phyloP scores from a whole-genome alignment of 2,888 invertebrate genomes.

The Willowsia nigromaculata region DNA sequence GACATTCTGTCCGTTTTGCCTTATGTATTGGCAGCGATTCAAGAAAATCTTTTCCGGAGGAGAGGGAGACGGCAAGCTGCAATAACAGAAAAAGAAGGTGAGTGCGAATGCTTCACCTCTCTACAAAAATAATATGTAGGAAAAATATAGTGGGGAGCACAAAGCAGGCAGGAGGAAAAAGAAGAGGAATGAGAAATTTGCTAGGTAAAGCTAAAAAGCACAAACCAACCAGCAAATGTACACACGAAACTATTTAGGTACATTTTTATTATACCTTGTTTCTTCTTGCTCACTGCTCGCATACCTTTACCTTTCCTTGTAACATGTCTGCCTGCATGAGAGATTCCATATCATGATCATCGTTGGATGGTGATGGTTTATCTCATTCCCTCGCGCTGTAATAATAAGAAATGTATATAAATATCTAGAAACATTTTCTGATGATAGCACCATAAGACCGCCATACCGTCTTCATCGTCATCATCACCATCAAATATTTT shows the following conservation, averaged over 20 bases:
- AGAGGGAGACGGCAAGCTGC: conserved; percentile 39
- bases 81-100: conserved; percentile 43
- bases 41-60: conserved; percentile 68
- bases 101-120: conserved; percentile 45
- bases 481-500: conserved; percentile 42
- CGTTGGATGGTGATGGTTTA: not conserved
- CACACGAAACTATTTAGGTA: conserved; percentile 52
- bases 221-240: conserved; percentile 35
- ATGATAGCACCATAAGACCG: conserved; percentile 10
- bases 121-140: conserved; percentile 40
- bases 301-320: conserved; percentile 14
- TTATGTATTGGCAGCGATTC: conserved; percentile 65
- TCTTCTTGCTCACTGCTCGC: not conserved
- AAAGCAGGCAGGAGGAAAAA: not conserved
- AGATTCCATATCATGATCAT: conserved; percentile 24
- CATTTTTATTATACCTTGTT: conserved; percentile 66
- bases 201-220: conserved; percentile 11
- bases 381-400: not conserved
- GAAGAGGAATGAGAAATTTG: conserved; percentile 22
- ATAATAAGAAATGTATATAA: conserved; percentile 28
- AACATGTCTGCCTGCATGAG: conserved; percentile 5
- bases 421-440: not conserved
- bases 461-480: not conserved
- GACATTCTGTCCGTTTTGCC: conserved; percentile 68
- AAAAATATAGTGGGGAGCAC: not conserved